phyloP scores from a whole-genome alignment of 2,888 invertebrate species.

The Ormyrus pomaceus region DNA sequence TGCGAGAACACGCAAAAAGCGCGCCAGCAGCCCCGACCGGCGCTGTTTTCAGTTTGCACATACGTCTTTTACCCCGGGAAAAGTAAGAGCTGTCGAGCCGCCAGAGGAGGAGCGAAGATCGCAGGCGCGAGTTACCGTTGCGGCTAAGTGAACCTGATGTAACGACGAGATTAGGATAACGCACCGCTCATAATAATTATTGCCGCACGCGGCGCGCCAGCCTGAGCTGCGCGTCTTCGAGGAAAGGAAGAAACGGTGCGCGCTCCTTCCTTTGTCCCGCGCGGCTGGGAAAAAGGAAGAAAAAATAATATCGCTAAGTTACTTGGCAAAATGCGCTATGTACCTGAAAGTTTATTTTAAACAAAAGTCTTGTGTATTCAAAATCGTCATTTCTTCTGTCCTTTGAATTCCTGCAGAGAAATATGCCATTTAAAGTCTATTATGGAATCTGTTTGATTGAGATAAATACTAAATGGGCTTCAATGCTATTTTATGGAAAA shows the following conservation, averaged over 20 bases:
- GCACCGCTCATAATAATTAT: slow-evolving; percentile 65
- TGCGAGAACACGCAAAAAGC: background rate
- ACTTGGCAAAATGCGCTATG: background rate
- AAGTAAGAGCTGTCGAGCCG: slow-evolving; percentile 11
- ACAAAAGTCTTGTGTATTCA: too few species aligned
- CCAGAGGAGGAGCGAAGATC: slow-evolving; percentile 23
- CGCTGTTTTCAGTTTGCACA: slow-evolving; percentile 13
- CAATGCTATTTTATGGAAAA: too few species aligned
- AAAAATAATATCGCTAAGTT: slow-evolving; percentile 25
- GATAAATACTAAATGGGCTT: background rate
- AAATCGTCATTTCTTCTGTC: background rate
- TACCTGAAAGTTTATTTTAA: too few species aligned
- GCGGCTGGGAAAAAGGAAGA: background rate
- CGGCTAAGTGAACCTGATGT: slow-evolving; percentile 65
- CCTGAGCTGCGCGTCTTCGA: slow-evolving; percentile 21
- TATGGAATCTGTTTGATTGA: slow-evolving; percentile 6
- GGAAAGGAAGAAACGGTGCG: slow-evolving; percentile 58
- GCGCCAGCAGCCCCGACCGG: background rate
- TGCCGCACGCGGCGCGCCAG: slow-evolving; percentile 43
- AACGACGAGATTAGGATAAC: slow-evolving; percentile 64
- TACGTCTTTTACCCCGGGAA: background rate
- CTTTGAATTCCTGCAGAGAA: background rate
- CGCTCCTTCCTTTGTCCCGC: background rate
- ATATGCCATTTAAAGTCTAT: too few species aligned
- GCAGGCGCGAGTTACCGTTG: slow-evolving; percentile 65